These are phyloP conservation scores for Metalampra italica DNA, from an alignment of 2,888 invertebrate genomes.

Conservation along the genomic window DNA sequence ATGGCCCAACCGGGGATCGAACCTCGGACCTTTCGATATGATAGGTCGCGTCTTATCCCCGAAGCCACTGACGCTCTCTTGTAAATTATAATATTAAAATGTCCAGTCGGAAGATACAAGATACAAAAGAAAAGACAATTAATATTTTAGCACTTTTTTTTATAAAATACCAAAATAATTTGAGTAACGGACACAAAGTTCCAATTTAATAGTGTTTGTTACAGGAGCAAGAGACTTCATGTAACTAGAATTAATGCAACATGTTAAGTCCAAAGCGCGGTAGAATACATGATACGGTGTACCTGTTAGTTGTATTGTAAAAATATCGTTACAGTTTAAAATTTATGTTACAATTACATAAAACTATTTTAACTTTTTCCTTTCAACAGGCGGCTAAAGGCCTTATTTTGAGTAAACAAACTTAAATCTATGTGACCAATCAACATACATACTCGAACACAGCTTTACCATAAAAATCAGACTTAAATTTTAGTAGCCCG, in stretches of 20 bases:
- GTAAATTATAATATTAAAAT: too few species aligned
- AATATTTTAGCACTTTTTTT: slow-evolving; percentile 44
- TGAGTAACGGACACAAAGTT: slow-evolving; percentile 42
- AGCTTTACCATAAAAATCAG: slow-evolving; percentile 63
- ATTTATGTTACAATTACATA: neutral
- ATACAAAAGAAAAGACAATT: slow-evolving; percentile 1
- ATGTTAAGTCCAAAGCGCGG: slow-evolving; percentile 17
- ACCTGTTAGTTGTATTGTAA: slow-evolving; percentile 13
- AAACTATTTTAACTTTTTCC: neutral
- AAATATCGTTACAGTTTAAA: slow-evolving; percentile 16
- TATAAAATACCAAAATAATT: slow-evolving; percentile 65
- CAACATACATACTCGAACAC: slow-evolving; percentile 47
- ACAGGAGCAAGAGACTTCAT: slow-evolving; percentile 23
- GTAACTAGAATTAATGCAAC: slow-evolving; percentile 16
- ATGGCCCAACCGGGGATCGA: too few species aligned
- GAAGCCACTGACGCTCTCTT: too few species aligned
- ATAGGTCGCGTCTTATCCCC: too few species aligned
- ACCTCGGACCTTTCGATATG: too few species aligned
- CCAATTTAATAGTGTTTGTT: slow-evolving; percentile 32
- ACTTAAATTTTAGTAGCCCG: slow-evolving; percentile 48
- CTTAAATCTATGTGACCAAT: slow-evolving; percentile 50
- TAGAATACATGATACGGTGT: slow-evolving; percentile 13
- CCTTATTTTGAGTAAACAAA: slow-evolving; percentile 30
- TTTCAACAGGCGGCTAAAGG: slow-evolving; percentile 6
- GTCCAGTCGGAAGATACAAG: neutral